phyloP scores from a whole-genome alignment of 2,888 invertebrate species.

The Corbicula japonica region DNA sequence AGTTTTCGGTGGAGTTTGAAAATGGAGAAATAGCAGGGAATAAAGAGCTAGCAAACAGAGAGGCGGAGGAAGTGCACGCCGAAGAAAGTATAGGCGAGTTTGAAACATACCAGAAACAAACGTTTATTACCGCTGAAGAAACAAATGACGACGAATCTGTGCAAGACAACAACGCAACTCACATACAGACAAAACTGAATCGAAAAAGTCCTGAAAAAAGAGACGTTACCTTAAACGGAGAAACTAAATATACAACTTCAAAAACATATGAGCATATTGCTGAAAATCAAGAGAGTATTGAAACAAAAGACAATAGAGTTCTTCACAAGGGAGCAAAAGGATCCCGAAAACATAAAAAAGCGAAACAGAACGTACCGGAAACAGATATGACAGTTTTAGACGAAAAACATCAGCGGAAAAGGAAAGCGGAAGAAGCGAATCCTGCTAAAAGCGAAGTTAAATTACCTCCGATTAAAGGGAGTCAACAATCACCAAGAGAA shows the following conservation, averaged over 20 bases:
- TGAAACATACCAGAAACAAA: slow-evolving; percentile 1
- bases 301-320: no score
- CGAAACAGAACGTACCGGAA: no score
- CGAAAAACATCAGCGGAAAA: no score
- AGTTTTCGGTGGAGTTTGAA: slow-evolving; percentile 58
- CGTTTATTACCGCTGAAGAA: not conserved
- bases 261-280: no score
- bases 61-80: not conserved
- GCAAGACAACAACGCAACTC: not conserved
- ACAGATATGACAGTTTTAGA: no score
- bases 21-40: slow-evolving; percentile 21
- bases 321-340: no score
- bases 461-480: slow-evolving; percentile 8
- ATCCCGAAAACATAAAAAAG: no score
- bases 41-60: not conserved
- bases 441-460: no score
- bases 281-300: not conserved
- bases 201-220: not conserved
- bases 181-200: not conserved
- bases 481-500: slow-evolving; percentile 11
- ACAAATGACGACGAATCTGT: not conserved
- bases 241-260: no score
- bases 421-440: no score
- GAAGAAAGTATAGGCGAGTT: not conserved
- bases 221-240: no score